Evolutionary conservation across 2,113 vertebrate species (phyloP), one percentile per base, ranked within the genome.

Genomic region (Turdus rufiventris): DNA sequence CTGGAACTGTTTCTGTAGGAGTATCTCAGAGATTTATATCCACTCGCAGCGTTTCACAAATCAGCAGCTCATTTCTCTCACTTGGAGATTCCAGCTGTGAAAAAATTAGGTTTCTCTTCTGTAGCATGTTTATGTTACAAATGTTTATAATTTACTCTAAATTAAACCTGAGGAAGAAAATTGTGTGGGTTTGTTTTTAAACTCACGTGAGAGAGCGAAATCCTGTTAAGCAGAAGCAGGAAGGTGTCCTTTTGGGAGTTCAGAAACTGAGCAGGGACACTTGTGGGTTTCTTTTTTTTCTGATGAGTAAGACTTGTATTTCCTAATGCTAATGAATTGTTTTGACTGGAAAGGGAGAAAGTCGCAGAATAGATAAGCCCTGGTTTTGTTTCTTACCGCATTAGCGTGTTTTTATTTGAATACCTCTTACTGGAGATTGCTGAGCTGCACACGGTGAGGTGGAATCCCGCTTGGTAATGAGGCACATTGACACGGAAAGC

Each of bases 251-350:
- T 85, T n/a, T 18, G 19, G 72, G 61, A 88, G 29, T 19, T 61
- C 42, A 60, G 43, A 54, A 85, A 38, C 33, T 2, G 60, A 92
- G 58, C 29, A 23, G 71, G 38, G 73, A 23, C 38, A 4, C 13
- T 61, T n/a, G 1, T 16, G 1, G 16, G 18, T 6, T 53, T 29
- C 31, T 34, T n/a, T 7, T 56, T 63, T 42, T 56, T 24, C 36
- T 74, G 78, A 63, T 91, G 88, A 89, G 45, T 78, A 61, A 89
- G 70, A 87, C 56, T 53, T n/a, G 34, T 62, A 25, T 78, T 85
- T 92, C 45, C 38, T 90, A 72, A 85, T 51, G 53, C 36, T 91
- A 68, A 89, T 71, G 34, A 94, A 45, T 89, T 94, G 43, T 94
- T 93, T 83, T 84, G 81, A 57, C 57, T 87, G 48, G 72, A 68